These are phyloP conservation scores for Cerastis rubricosa DNA, from an alignment of 2,888 invertebrate species.

Conservation along the genomic window DNA sequence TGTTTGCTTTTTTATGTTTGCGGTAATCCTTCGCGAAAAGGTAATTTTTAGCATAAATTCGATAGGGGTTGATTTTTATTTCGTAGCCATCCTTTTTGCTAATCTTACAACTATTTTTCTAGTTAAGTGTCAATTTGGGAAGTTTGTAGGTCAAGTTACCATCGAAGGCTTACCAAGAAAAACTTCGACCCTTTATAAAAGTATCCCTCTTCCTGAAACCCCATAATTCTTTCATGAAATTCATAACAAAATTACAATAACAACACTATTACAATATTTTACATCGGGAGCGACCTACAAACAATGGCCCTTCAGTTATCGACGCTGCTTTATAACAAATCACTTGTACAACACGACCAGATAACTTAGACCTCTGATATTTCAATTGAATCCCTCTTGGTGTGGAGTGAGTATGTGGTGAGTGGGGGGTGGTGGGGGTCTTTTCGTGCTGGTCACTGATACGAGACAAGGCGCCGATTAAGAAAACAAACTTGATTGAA, in stretches of 20 bases:
- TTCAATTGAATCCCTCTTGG: constrained; percentile 64
- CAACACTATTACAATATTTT: constrained; percentile 78
- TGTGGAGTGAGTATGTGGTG: constrained; percentile 37
- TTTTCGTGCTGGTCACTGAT: constrained; percentile 66
- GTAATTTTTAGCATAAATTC: constrained; percentile 10
- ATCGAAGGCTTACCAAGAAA: background rate
- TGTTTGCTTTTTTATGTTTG: constrained; percentile 9
- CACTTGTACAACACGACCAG: constrained; percentile 77
- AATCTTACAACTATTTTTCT: background rate
- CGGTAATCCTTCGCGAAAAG: background rate
- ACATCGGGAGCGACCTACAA: constrained; percentile 78
- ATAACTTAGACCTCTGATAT: constrained; percentile 71
- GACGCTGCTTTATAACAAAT: constrained; percentile 82
- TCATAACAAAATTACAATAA: constrained; percentile 73
- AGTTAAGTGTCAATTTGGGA: too few species aligned
- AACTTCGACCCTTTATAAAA: background rate
- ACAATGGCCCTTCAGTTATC: constrained; percentile 85
- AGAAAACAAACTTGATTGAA: constrained; percentile 84
- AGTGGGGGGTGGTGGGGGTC: constrained; percentile 66
- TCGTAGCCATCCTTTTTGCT: background rate
- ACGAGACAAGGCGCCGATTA: constrained; percentile 81
- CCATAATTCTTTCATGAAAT: constrained; percentile 54
- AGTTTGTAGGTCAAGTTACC: constrained; percentile 20
- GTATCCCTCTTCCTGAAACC: constrained; percentile 41
- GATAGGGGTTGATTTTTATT: background rate